Percentiles rank a stretch among this genome's conserved stretches.
Conservation (phyloP, 1,140 invertebrate species). For the Bursaphelenchus mucronatus region DNA sequence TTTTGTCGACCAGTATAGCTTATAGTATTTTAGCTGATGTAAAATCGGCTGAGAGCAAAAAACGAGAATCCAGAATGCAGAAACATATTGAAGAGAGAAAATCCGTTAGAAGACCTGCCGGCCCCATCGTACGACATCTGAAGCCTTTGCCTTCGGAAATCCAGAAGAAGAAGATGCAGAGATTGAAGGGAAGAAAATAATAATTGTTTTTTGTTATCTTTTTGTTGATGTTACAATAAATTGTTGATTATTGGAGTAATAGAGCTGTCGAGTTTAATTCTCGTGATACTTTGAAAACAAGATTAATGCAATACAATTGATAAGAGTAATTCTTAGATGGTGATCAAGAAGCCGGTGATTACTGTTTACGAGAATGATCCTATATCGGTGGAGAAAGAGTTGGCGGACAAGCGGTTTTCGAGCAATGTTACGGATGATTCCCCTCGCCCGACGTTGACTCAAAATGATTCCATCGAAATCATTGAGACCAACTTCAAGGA, state of each 20-base stretch:
- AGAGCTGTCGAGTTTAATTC: background rate
- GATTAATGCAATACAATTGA: background rate
- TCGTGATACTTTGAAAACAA: background rate
- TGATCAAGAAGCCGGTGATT: constrained; percentile 4
- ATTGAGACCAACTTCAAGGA: background rate
- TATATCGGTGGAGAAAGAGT: background rate
- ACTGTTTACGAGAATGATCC: background rate
- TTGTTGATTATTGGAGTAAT: background rate
- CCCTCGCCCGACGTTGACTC: background rate
- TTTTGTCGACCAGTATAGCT: background rate
- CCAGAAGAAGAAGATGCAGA: background rate
- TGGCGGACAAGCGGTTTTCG: background rate
- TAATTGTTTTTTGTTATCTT: background rate
- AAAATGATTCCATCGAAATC: constrained; percentile 7
- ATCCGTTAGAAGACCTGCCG: constrained; percentile 15
- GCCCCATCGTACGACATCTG: constrained; percentile 23
- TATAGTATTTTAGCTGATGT: constrained; percentile 9
- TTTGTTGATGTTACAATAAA: constrained; percentile 6
- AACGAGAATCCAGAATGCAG: constrained; percentile 21
- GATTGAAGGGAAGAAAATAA: background rate
- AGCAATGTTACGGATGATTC: no score
- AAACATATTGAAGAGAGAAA: constrained; percentile 23
- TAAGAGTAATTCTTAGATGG: background rate
- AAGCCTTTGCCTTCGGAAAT: constrained; percentile 16
- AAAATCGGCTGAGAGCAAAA: constrained; percentile 29